Evolutionary conservation across 2,113 vertebrate species (phyloP).

Genomic region (Ascaphus truei): DNA sequence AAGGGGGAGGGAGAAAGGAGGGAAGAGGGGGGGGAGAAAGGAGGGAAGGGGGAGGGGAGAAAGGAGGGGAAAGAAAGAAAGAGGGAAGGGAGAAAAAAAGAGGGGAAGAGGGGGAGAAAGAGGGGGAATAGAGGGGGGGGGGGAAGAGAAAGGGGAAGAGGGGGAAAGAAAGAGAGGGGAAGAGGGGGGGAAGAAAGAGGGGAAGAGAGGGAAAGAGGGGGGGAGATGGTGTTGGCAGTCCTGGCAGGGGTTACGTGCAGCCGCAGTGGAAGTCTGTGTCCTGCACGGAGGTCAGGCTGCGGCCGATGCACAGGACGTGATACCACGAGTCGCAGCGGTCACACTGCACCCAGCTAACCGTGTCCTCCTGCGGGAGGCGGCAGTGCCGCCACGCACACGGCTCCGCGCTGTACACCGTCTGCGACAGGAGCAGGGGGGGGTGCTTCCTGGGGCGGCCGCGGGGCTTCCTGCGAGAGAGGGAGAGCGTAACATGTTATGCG

Average conservation of each 20-base stretch:
- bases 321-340: conserved; percentile 80
- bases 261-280: conserved; percentile 77
- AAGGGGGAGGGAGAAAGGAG: no score
- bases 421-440: conserved; percentile 53
- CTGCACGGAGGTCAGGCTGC: conserved; percentile 58
- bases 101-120: no score
- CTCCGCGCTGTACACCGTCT: conserved; percentile 50
- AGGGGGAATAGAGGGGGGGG: no score
- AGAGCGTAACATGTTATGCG: no score
- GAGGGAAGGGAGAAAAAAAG: background rate
- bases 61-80: background rate
- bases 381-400: conserved; percentile 67
- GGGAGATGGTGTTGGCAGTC: background rate
- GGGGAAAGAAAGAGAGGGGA: background rate
- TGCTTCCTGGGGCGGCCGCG: conserved; percentile 72
- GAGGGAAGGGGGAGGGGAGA: background rate
- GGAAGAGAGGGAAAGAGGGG: background rate
- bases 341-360: conserved; percentile 84
- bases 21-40: background rate
- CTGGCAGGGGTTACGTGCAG: conserved; percentile 41
- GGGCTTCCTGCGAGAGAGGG: conserved; percentile 56
- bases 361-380: conserved; percentile 73
- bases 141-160: background rate
- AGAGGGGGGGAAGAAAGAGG: background rate
- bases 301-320: conserved; percentile 72